These are phyloP conservation scores for Paracanthobrama guichenoti DNA, from an alignment of 2,113 vertebrate genomes.

Conservation along the genomic window DNA sequence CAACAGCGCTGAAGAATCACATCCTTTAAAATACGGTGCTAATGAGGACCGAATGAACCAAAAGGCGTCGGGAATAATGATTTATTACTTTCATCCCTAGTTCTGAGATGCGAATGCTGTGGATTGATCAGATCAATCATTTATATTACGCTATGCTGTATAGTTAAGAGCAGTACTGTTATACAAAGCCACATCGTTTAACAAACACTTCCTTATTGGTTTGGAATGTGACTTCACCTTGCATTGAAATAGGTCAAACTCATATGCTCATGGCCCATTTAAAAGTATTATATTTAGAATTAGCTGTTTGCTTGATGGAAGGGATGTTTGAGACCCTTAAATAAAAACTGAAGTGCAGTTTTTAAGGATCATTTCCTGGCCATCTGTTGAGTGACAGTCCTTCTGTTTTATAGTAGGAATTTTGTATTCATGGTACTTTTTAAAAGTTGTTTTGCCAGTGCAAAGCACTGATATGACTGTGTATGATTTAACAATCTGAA, in stretches of 20 bases:
- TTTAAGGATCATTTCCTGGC: neutral
- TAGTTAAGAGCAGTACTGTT: neutral
- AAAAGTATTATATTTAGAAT: neutral
- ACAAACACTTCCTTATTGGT: neutral
- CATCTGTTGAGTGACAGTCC: neutral
- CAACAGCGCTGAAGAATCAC: slow-evolving; percentile 19
- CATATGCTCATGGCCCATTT: slow-evolving; percentile 2
- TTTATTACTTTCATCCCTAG: slow-evolving; percentile 31
- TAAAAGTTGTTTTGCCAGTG: neutral
- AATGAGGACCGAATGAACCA: slow-evolving; percentile 54
- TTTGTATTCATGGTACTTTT: slow-evolving; percentile 30
- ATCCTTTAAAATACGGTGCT: slow-evolving; percentile 61
- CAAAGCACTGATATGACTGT: neutral
- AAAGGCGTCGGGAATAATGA: slow-evolving; percentile 43
- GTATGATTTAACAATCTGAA: neutral
- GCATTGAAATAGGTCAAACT: neutral
- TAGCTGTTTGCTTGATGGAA: slow-evolving; percentile 1
- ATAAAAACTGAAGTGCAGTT: neutral
- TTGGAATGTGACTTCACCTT: slow-evolving; percentile 2
- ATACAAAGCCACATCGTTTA: neutral
- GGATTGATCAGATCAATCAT: neutral
- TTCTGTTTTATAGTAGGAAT: slow-evolving; percentile 13
- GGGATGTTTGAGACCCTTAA: neutral
- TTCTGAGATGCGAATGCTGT: slow-evolving; percentile 62
- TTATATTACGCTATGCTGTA: neutral